Evolutionary conservation across 2,888 invertebrate genomes (phyloP).

Genomic region (Synergus gifuensis): DNA sequence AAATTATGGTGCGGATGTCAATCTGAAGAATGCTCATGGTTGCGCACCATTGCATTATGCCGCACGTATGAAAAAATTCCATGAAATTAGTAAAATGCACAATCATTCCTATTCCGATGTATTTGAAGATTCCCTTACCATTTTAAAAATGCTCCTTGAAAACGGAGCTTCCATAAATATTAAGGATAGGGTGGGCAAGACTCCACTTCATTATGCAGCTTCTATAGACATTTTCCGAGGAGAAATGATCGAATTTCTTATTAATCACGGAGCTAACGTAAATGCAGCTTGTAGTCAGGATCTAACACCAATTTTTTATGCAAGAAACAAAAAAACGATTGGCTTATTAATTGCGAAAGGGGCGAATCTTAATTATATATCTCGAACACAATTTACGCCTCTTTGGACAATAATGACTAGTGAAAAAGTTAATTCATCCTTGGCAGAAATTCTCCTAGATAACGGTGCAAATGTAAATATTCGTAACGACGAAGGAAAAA

Average conservation of each 20-base stretch:
- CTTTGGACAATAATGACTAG: too few relatives aligned
- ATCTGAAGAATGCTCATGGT: too few relatives aligned
- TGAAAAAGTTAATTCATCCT: too few relatives aligned
- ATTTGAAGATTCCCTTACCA: neutral
- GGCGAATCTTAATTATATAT: neutral
- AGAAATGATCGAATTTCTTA: neutral
- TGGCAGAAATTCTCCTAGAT: too few relatives aligned
- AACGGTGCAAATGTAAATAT: too few relatives aligned
- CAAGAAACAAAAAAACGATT: neutral
- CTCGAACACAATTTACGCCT: too few relatives aligned
- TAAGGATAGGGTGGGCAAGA: neutral
- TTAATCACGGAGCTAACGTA: neutral
- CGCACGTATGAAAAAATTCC: too few relatives aligned
- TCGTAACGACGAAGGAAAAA: too few relatives aligned
- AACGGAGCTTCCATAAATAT: neutral
- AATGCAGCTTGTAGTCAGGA: neutral
- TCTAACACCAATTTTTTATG: neutral
- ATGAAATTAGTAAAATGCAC: too few relatives aligned
- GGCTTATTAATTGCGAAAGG: neutral
- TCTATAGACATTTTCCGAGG: neutral
- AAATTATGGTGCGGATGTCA: too few relatives aligned
- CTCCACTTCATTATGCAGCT: slow-evolving; percentile 1
- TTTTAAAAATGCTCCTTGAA: neutral
- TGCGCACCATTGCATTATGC: too few relatives aligned
- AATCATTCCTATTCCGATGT: too few relatives aligned